These are phyloP conservation scores for Seriola aureovittata DNA, from an alignment of 2,113 vertebrate species.

Conservation along the genomic window DNA sequence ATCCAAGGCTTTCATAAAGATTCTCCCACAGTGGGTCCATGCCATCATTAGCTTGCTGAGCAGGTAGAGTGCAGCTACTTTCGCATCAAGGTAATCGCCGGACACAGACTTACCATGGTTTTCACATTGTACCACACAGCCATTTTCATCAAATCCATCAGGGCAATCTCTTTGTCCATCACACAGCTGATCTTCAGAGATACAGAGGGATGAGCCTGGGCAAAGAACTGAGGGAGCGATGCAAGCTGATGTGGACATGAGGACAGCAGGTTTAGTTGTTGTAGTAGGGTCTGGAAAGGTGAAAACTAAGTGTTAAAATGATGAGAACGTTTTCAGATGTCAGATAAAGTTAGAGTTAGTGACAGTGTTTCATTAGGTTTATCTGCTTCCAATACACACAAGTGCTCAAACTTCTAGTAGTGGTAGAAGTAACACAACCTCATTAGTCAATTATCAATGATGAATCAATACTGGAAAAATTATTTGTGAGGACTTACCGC, in stretches of 20 bases:
- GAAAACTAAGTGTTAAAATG: neutral
- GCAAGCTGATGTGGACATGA: conserved; percentile 62
- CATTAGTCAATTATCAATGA: neutral
- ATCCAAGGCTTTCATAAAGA: neutral
- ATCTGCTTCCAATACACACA: neutral
- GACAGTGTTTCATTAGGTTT: neutral
- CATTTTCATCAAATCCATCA: conserved; percentile 88
- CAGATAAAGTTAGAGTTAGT: neutral
- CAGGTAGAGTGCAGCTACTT: neutral
- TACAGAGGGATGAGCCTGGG: conserved; percentile 79
- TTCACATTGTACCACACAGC: conserved; percentile 81
- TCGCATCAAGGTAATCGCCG: neutral
- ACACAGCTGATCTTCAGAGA: conserved; percentile 85
- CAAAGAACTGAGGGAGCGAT: conserved; percentile 82
- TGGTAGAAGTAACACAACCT: neutral
- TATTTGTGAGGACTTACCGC: conserved; percentile 73
- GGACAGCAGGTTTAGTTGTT: neutral
- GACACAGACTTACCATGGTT: conserved; percentile 77
- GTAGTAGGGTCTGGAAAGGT: conserved; percentile 10
- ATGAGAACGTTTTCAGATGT: neutral
- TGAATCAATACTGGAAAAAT: neutral
- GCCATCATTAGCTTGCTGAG: neutral
- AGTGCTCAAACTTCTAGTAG: neutral
- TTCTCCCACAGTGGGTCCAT: neutral
- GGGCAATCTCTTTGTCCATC: conserved; percentile 87